Evolutionary conservation across 2,113 vertebrate species (phyloP), one percentile per base, ranked within the genome.

Genomic region (Oceanodroma tethys): DNA sequence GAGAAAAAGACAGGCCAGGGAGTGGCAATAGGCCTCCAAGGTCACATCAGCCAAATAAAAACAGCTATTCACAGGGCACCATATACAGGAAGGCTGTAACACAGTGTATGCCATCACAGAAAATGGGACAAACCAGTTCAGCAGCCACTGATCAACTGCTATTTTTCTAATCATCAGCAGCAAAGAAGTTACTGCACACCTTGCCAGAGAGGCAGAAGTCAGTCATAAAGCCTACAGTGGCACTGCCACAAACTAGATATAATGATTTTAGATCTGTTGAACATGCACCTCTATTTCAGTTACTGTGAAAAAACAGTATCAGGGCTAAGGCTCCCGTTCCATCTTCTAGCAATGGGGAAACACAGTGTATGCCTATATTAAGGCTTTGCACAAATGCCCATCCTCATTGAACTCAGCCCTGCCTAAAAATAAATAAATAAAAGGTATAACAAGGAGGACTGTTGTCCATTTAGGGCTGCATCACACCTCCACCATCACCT

Each of bases 1-100:
- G 42, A 72, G 84, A 82, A 87, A 97, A 79, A 63, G 22, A 34
- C 4, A 63, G 26, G 14, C 30, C 16, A 90, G 14, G 21, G 47
- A 60, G 30, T 17, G 23, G 66, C 88, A 90, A 72, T 26, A 87
- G 65, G 42, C 56, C 40, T 95, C 93, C 52, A 43, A 93, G 63
- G 81, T 88, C 91, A 86, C 66, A 96, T 58, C 92, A 96, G 88
- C 65, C 71, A 70, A 88, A 94, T 95, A 95, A 97, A 94, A 97
- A 26, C 74, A 96, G 60, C 89, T 62, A 23, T 75, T 93, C 38
- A 74, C 34, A n/a, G 19, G 26, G 32, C 72, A 45, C 17, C 3
- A 11, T 45, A 62, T 9, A 93, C 50, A 14, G 43, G 26, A 95
- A 83, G 36, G 56, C 13, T 72, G 26, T 38, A 73, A 95, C 15